Evolutionary conservation across 2,797 vertebrate species (phyloP).

Genomic region (Perdix hodgsoniae): DNA sequence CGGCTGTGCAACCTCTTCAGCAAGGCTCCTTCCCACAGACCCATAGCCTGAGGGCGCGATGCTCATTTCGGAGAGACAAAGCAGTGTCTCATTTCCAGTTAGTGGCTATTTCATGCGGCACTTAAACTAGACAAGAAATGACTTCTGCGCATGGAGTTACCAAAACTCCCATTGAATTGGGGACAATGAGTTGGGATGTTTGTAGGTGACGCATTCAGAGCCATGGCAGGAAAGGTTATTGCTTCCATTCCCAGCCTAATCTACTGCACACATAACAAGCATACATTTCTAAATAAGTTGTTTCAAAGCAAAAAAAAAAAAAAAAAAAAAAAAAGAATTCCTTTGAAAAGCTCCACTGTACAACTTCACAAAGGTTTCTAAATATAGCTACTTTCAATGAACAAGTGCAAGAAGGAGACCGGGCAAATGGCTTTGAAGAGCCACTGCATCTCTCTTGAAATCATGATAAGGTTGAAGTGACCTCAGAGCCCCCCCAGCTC

Average conservation of each 20-base stretch:
- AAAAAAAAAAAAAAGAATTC: neutral
- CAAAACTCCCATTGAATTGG: neutral
- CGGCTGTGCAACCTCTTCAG: neutral
- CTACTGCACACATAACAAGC: conserved; percentile 16
- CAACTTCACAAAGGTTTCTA: conserved; percentile 71
- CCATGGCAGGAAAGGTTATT: conserved; percentile 3
- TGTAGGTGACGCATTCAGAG: neutral
- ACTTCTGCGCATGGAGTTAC: neutral
- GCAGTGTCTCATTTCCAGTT: conserved; percentile 34
- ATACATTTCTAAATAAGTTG: conserved; percentile 44
- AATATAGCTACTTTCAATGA: conserved; percentile 67
- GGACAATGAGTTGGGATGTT: neutral
- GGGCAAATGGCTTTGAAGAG: conserved; percentile 62
- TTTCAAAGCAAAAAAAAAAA: conserved; percentile 44
- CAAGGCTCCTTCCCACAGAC: neutral
- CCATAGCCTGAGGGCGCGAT: neutral
- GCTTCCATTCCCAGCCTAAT: neutral
- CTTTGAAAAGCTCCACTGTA: conserved; percentile 40
- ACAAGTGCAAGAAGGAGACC: conserved; percentile 26
- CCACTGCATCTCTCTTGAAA: neutral
- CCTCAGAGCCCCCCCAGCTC: too few species aligned
- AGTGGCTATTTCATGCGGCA: neutral
- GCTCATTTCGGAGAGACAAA: neutral
- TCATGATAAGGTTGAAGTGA: too few species aligned
- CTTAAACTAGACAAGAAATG: neutral